phyloP scores from a whole-genome alignment of 1,140 invertebrate species.

The Macrobrachium nipponense region DNA sequence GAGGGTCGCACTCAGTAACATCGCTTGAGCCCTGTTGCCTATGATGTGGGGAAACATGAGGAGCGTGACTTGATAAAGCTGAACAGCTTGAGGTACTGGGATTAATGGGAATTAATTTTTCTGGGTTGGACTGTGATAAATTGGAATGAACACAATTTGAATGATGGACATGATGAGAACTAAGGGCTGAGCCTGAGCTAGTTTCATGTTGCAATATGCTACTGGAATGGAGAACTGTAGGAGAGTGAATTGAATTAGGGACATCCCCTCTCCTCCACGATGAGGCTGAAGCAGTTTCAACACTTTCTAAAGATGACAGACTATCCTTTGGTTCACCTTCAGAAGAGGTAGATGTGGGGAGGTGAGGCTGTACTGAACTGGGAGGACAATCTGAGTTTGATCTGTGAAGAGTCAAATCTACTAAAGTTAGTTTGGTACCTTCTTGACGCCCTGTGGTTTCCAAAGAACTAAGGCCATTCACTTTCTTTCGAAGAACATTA shows the following conservation, averaged over 20 bases:
- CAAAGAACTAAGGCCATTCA: constrained; percentile 32
- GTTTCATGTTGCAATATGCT: constrained; percentile 30
- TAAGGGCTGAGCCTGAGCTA: neutral
- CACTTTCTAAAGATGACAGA: constrained; percentile 42
- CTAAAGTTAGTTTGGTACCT: constrained; percentile 42
- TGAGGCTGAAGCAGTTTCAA: constrained; percentile 54
- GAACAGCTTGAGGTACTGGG: constrained; percentile 18
- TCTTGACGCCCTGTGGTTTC: constrained; percentile 25
- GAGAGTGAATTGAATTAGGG: constrained; percentile 24
- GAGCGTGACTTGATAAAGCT: constrained; percentile 7
- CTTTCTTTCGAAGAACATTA: constrained; percentile 45
- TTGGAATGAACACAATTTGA: constrained; percentile 9
- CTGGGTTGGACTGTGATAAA: neutral
- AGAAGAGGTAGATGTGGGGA: constrained; percentile 39
- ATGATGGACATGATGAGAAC: constrained; percentile 15
- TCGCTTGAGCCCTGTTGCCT: constrained; percentile 8
- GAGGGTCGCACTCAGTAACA: constrained; percentile 13
- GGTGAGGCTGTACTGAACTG: constrained; percentile 10
- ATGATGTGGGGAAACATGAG: constrained; percentile 38
- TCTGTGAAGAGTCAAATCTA: constrained; percentile 37
- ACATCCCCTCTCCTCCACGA: constrained; percentile 49
- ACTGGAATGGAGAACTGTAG: constrained; percentile 27
- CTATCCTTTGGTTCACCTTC: constrained; percentile 49
- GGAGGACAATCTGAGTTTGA: constrained; percentile 16
- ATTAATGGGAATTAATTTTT: constrained; percentile 3